A percentile compares a stretch with the other conserved stretches of the same genome.
Conservation (phyloP, 2,113 vertebrate species). For the Menidia beryllina region DNA sequence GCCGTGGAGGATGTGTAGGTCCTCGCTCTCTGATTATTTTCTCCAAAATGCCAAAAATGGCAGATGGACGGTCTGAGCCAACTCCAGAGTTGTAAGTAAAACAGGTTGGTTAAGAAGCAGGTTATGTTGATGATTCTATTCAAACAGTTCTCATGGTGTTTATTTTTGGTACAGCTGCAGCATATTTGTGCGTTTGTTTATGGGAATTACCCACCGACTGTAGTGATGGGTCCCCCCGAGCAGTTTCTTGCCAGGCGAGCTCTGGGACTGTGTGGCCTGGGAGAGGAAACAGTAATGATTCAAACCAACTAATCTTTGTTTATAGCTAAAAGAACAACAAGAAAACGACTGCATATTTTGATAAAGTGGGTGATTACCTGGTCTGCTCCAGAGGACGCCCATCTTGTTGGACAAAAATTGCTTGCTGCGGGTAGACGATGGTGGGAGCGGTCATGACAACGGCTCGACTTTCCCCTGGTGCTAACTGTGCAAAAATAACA, state of each 20-base stretch:
- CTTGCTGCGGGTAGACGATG: slow-evolving; percentile 89
- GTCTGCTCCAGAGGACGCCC: slow-evolving; percentile 72
- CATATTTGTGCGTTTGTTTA: background rate
- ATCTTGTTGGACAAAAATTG: slow-evolving; percentile 76
- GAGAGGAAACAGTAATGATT: slow-evolving; percentile 18
- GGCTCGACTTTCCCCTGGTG: slow-evolving; percentile 71
- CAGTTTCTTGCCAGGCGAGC: slow-evolving; percentile 82
- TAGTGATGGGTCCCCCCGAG: slow-evolving; percentile 86
- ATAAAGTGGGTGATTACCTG: slow-evolving; percentile 64
- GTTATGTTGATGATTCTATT: background rate
- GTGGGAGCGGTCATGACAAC: slow-evolving; percentile 84
- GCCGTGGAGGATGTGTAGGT: too few species aligned
- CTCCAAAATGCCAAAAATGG: too few species aligned
- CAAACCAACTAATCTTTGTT: slow-evolving; percentile 1
- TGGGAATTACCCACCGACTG: slow-evolving; percentile 86
- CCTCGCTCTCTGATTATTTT: too few species aligned
- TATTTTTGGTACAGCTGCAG: slow-evolving; percentile 31
- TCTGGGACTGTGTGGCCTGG: slow-evolving; percentile 89
- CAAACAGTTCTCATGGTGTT: slow-evolving; percentile 31
- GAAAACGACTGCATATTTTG: slow-evolving; percentile 6
- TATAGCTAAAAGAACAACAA: slow-evolving; percentile 1
- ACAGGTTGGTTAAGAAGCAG: background rate
- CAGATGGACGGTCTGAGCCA: too few species aligned
- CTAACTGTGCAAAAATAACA: slow-evolving; percentile 75
- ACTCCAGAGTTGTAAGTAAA: background rate